A percentile compares a stretch with the other conserved stretches of the same genome.
phyloP scores from a whole-genome alignment of 2,888 invertebrate genomes.

The Craniophora ligustri region DNA sequence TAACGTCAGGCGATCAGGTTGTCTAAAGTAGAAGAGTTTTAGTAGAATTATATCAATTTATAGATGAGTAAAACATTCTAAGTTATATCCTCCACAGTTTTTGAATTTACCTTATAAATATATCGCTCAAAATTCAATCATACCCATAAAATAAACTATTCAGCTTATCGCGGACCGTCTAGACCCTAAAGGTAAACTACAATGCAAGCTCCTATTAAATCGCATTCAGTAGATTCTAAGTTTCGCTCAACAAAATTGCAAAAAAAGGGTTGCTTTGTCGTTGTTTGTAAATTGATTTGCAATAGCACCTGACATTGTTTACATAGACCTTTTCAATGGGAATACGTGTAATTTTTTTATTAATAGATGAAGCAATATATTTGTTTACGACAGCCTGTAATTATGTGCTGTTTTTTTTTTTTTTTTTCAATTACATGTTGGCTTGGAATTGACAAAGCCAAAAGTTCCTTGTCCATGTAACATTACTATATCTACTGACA shows the following conservation, averaged over 20 bases:
- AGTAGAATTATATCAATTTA: no score
- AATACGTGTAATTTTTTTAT: background rate
- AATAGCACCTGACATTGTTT: slow-evolving; percentile 23
- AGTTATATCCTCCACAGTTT: no score
- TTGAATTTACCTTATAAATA: no score
- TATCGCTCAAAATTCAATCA: background rate
- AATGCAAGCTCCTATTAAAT: slow-evolving; percentile 41
- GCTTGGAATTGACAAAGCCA: no score
- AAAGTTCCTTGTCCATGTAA: no score
- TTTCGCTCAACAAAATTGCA: slow-evolving; percentile 45
- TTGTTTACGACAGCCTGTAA: no score
- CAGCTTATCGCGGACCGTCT: background rate
- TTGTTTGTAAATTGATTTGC: slow-evolving; percentile 31
- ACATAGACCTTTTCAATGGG: slow-evolving; percentile 8
- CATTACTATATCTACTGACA: no score
- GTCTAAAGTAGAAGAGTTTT: no score
- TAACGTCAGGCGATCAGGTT: no score
- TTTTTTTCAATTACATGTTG: no score
- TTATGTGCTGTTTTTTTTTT: no score
- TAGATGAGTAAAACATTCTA: no score
- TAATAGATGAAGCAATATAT: slow-evolving; percentile 8
- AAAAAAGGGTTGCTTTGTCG: slow-evolving; percentile 28
- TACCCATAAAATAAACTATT: slow-evolving; percentile 20
- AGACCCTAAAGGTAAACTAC: slow-evolving; percentile 25
- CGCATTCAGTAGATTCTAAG: slow-evolving; percentile 44